phyloP scores from a whole-genome alignment of 2,797 vertebrate species.

The Cephalopachus bancanus region DNA sequence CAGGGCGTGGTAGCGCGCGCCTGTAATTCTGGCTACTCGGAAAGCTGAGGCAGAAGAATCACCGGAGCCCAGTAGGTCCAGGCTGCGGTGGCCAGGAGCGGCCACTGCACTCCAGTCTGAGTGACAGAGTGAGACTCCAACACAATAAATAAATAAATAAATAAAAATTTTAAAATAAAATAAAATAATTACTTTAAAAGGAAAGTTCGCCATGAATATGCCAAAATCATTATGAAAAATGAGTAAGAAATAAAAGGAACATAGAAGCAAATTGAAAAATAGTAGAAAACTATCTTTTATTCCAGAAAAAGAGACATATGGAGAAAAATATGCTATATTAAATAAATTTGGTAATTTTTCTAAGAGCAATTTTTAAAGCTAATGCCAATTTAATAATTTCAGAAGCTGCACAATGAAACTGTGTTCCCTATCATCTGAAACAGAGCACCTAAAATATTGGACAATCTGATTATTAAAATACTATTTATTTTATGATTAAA shows the following conservation, averaged over 20 bases:
- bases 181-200: neutral
- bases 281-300: conserved; percentile 8
- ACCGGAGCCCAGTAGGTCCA: no score
- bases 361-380: conserved; percentile 17
- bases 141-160: no score
- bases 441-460: neutral
- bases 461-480: neutral
- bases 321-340: conserved; percentile 2
- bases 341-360: neutral
- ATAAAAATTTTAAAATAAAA: neutral
- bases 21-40: no score
- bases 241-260: neutral
- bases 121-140: no score
- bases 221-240: conserved; percentile 42
- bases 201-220: neutral
- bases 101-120: no score
- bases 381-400: conserved; percentile 37
- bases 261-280: neutral
- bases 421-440: neutral
- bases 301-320: neutral
- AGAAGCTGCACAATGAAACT: conserved; percentile 44
- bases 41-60: no score
- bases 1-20: no score
- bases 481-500: conserved; percentile 18
- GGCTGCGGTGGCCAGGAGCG: no score